Percentiles rank a stretch among this genome's conserved stretches.
phyloP scores from a whole-genome alignment of 2,888 invertebrate species.

The Cheiracanthium punctorium region DNA sequence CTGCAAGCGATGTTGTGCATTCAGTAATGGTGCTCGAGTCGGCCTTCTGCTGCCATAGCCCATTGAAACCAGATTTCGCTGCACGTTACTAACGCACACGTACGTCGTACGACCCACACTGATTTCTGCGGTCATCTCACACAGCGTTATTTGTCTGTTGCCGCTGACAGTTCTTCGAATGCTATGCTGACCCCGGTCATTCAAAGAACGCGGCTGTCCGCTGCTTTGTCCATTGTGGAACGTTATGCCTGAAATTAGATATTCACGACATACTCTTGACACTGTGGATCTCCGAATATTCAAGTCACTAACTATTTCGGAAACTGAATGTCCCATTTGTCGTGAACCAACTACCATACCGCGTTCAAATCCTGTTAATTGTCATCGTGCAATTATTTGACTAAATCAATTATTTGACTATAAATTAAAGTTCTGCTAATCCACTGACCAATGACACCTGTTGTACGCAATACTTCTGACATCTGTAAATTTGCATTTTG shows the following conservation, averaged over 20 bases:
- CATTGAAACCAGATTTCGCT: background rate
- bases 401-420: too few species aligned
- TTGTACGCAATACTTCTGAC: too few species aligned
- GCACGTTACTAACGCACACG: background rate
- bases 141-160: background rate
- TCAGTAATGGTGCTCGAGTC: background rate
- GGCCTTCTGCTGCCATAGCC: background rate
- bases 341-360: background rate
- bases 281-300: background rate
- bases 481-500: too few species aligned
- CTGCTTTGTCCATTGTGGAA: background rate
- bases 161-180: background rate
- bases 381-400: too few species aligned
- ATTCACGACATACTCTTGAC: constrained; percentile 11
- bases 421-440: too few species aligned
- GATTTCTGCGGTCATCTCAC: background rate
- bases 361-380: background rate
- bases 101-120: background rate
- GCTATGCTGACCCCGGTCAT: background rate
- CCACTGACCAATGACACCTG: too few species aligned
- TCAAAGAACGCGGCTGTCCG: background rate
- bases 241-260: background rate
- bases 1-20: too few species aligned
- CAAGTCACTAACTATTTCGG: background rate
- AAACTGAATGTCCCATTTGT: background rate